These are phyloP conservation scores for Andrena haemorrhoa DNA, from an alignment of 2,888 invertebrate genomes.

Conservation along the genomic window DNA sequence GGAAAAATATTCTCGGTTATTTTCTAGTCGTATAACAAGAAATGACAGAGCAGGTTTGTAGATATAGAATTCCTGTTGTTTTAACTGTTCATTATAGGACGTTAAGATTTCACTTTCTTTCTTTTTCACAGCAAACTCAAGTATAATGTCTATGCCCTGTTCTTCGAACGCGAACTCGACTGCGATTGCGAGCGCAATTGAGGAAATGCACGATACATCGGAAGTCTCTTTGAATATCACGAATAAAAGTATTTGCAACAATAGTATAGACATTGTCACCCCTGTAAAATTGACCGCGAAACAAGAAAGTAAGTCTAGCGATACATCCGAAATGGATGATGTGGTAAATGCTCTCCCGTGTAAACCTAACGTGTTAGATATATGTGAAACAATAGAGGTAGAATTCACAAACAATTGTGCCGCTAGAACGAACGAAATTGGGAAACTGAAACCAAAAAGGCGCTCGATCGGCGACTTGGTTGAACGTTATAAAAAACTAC, in stretches of 20 bases:
- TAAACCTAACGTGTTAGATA: conserved; percentile 52
- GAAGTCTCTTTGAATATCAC: conserved; percentile 68
- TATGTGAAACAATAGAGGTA: conserved; percentile 54
- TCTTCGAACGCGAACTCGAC: conserved; percentile 74
- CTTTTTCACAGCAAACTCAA: conserved; percentile 69
- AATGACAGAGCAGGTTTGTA: conserved; percentile 56
- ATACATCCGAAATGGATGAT: conserved; percentile 42
- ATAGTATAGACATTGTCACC: conserved; percentile 58
- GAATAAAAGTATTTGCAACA: conserved; percentile 57
- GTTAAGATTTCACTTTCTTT: background rate
- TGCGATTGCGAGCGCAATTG: conserved; percentile 63
- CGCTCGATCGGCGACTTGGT: conserved; percentile 81
- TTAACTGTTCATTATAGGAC: background rate
- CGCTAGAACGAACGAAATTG: conserved; percentile 7
- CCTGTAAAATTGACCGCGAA: conserved; percentile 54
- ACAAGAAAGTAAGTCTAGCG: conserved; percentile 24
- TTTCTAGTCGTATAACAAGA: conserved; percentile 62
- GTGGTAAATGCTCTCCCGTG: conserved; percentile 8
- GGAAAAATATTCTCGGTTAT: conserved; percentile 78
- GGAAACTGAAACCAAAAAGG: conserved; percentile 59
- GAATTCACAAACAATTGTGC: conserved; percentile 33
- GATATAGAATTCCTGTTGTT: background rate
- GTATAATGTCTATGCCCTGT: conserved; percentile 69
- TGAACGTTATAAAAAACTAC: conserved; percentile 78
- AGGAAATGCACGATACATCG: conserved; percentile 66